phyloP scores from a whole-genome alignment of 2,113 vertebrate genomes.

The Cottus gobio region DNA sequence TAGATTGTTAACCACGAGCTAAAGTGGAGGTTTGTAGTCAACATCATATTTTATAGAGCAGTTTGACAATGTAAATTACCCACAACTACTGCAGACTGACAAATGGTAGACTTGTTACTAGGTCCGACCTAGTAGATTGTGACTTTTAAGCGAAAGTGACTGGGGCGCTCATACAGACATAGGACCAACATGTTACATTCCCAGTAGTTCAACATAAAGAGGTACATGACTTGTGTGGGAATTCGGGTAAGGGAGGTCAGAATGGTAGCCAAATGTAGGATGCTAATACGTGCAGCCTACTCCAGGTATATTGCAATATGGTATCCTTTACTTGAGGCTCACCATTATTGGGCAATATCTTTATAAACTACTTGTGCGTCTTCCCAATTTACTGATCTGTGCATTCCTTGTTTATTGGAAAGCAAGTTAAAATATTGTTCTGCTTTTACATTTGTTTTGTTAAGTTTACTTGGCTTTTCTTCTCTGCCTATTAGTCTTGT shows the following conservation, averaged over 20 bases:
- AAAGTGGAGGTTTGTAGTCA: constrained; percentile 9
- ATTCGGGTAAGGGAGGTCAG: not conserved
- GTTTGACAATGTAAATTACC: not conserved
- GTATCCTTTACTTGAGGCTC: not conserved
- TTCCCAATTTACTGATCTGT: not conserved
- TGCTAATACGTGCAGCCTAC: not conserved
- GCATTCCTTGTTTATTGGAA: not conserved
- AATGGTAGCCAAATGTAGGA: not conserved
- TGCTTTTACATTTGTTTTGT: not conserved
- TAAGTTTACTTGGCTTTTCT: not conserved
- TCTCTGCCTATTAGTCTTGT: not conserved
- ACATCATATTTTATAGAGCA: constrained; percentile 4
- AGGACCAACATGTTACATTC: not conserved
- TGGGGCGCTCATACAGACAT: not conserved
- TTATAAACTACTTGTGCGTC: not conserved
- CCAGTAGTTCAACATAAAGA: not conserved
- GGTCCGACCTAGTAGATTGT: not conserved
- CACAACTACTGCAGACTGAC: not conserved
- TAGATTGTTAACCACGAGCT: constrained; percentile 20
- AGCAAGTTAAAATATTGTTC: not conserved
- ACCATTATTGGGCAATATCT: not conserved
- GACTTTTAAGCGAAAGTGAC: not conserved
- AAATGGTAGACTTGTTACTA: not conserved
- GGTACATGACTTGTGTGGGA: not conserved
- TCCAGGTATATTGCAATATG: not conserved